phyloP scores from a whole-genome alignment of 2,888 invertebrate species.

The Pilophorus perplexus region DNA sequence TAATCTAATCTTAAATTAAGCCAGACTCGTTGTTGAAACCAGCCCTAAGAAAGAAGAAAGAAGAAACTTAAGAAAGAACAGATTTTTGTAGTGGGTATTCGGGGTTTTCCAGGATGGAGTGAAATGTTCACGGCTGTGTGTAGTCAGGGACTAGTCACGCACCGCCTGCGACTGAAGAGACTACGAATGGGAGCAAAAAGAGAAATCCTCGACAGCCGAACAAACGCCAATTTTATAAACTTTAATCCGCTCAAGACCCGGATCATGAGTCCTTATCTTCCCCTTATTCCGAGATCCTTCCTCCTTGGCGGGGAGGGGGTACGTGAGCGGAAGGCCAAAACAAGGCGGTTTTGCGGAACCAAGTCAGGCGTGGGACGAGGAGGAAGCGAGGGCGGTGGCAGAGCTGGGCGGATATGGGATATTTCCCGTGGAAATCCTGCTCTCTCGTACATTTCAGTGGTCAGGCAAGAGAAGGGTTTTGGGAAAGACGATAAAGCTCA shows the following conservation, averaged over 20 bases:
- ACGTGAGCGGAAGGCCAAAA: slow-evolving; percentile 30
- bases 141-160: too few species aligned
- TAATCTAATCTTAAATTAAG: too few species aligned
- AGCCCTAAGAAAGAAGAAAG: too few species aligned
- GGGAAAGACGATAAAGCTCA: not conserved
- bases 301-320: not conserved
- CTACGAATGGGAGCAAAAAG: too few species aligned
- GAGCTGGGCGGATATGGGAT: slow-evolving; percentile 27
- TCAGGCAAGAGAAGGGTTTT: slow-evolving; percentile 1
- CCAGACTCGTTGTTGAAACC: too few species aligned
- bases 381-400: not conserved
- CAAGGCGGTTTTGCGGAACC: not conserved
- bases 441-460: slow-evolving; percentile 23
- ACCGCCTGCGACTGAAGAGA: too few species aligned
- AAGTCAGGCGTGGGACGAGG: not conserved
- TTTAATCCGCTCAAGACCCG: not conserved
- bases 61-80: too few species aligned
- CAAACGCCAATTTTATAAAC: not conserved
- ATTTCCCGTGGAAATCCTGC: slow-evolving; percentile 34
- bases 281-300: slow-evolving; percentile 9
- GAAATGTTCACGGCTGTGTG: too few species aligned
- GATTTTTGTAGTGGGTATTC: too few species aligned
- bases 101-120: too few species aligned
- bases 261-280: slow-evolving; percentile 1
- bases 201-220: not conserved